Evolutionary conservation across 2,797 vertebrate genomes (phyloP).

Genomic region (Distichodus sexfasciatus): DNA sequence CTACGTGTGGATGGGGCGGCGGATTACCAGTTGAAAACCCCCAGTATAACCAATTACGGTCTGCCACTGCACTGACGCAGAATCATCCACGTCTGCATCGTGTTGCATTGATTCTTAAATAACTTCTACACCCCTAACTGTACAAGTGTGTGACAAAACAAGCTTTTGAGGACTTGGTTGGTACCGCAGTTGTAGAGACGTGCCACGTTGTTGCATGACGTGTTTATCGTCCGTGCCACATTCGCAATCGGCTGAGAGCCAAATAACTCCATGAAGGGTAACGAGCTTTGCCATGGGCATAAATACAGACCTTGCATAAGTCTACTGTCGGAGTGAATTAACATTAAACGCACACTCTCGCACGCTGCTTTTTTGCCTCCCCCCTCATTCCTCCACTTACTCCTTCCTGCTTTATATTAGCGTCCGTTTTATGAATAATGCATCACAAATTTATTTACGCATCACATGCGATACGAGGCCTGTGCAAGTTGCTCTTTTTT

Average conservation of each 20-base stretch:
- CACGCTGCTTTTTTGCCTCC: not conserved
- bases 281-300: slow-evolving; percentile 18
- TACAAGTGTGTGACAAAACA: too few species aligned
- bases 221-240: slow-evolving; percentile 13
- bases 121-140: too few species aligned
- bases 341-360: not conserved
- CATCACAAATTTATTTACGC: slow-evolving; percentile 12
- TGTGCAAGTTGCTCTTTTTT: not conserved
- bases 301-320: slow-evolving; percentile 23
- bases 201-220: not conserved
- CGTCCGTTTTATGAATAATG: slow-evolving; percentile 25
- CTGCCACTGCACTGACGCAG: too few species aligned
- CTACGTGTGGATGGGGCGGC: too few species aligned
- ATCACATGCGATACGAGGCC: not conserved
- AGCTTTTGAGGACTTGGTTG: not conserved
- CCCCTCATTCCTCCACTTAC: not conserved
- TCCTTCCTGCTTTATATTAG: not conserved
- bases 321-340: slow-evolving; percentile 38
- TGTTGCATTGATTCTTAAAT: too few species aligned
- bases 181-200: not conserved
- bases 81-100: too few species aligned
- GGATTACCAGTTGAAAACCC: too few species aligned
- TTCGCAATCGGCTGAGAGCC: slow-evolving; percentile 13
- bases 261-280: slow-evolving; percentile 29
- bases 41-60: too few species aligned